These are phyloP conservation scores for Apaloderma vittatum DNA, from an alignment of 2,113 vertebrate genomes.

Conservation along the genomic window DNA sequence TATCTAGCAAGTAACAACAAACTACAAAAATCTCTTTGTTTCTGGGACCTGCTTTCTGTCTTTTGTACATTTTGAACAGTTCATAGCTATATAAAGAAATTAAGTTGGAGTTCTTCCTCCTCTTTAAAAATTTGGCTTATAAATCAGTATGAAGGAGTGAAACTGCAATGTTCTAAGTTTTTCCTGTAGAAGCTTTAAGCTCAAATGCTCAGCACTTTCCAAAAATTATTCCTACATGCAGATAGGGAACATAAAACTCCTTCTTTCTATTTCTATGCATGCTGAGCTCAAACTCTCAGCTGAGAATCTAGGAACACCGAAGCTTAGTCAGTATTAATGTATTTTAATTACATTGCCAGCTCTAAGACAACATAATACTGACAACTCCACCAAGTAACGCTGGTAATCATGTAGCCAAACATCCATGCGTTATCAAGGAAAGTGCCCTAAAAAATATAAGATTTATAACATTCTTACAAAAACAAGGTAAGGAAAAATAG, in stretches of 20 bases:
- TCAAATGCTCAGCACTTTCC: neutral
- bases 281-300: neutral
- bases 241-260: neutral
- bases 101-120: neutral
- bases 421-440: neutral
- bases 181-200: neutral
- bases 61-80: neutral
- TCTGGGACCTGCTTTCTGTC: neutral
- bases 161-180: neutral
- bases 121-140: neutral
- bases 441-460: neutral
- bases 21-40: neutral
- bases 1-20: neutral
- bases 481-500: constrained; percentile 8
- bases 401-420: neutral
- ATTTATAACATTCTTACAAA: neutral
- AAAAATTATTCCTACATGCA: neutral
- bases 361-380: neutral
- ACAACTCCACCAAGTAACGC: neutral
- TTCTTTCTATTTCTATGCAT: neutral
- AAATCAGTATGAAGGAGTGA: neutral
- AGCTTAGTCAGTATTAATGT: neutral
- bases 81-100: neutral
- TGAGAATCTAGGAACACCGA: neutral
- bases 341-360: neutral